phyloP scores from a whole-genome alignment of 1,140 invertebrate species.

The Drosophila orena region DNA sequence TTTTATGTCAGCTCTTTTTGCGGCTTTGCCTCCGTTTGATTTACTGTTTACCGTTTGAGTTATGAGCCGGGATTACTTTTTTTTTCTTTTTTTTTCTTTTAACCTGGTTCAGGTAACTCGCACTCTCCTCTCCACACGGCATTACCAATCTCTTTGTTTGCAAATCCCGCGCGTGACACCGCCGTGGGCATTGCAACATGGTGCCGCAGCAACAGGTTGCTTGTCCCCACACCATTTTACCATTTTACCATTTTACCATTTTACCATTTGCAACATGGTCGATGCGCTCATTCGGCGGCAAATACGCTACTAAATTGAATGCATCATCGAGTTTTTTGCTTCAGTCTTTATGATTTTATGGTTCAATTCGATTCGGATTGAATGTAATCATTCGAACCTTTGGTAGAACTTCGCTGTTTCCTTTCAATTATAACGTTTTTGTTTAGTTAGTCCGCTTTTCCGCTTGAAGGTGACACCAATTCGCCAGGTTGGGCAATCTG shows the following conservation, averaged over 20 bases:
- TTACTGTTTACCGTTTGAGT: conserved; percentile 67
- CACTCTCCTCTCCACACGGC: conserved; percentile 12
- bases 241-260: too few species aligned
- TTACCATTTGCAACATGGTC: conserved; percentile 56
- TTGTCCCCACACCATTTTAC: conserved; percentile 31
- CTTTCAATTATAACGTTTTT: not conserved
- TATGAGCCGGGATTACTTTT: conserved; percentile 33
- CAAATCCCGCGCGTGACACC: conserved; percentile 32
- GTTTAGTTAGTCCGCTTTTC: conserved; percentile 7
- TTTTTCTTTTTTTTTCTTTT: not conserved
- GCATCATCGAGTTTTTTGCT: not conserved
- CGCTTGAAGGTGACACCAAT: conserved; percentile 36
- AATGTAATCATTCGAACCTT: too few species aligned
- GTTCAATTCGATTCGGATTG: too few species aligned
- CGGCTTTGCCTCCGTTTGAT: conserved; percentile 50
- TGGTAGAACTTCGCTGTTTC: too few species aligned
- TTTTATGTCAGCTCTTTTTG: not conserved
- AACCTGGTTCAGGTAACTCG: not conserved
- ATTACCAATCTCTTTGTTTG: conserved; percentile 31
- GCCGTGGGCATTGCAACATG: conserved; percentile 37
- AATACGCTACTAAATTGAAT: not conserved
- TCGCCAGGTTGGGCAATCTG: conserved; percentile 25
- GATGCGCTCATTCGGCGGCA: conserved; percentile 12
- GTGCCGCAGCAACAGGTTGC: conserved; percentile 31
- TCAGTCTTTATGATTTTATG: not conserved